A percentile compares a stretch with the other conserved stretches of the same genome.
Conservation (phyloP, 2,113 vertebrate genomes). For the Oreocharis arfaki region DNA sequence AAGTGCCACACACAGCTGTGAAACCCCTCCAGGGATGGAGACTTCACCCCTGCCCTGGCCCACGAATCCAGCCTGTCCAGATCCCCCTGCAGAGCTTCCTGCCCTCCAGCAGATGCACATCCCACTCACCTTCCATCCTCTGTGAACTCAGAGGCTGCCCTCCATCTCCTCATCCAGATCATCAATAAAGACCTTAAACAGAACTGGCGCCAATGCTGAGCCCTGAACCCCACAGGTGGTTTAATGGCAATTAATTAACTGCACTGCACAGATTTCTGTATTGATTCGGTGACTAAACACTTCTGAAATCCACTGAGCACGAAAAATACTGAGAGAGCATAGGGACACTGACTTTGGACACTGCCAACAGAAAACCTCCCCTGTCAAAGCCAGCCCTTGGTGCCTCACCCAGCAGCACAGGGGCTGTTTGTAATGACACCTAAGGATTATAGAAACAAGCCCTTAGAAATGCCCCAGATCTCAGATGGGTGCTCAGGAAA, state of each 20-base stretch:
- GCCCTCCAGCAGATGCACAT: background rate
- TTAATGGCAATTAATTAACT: background rate
- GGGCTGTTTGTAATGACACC: no score
- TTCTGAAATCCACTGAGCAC: background rate
- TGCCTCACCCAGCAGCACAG: background rate
- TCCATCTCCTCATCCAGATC: background rate
- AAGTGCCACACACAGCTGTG: accelerated
- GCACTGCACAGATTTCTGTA: background rate
- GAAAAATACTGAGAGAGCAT: background rate
- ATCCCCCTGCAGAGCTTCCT: background rate
- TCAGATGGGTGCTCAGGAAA: background rate
- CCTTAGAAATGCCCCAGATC: background rate
- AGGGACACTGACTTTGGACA: background rate
- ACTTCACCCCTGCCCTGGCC: background rate
- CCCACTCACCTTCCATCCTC: background rate
- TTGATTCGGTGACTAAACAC: background rate
- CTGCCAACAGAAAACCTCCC: background rate
- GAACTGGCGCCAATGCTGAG: background rate
- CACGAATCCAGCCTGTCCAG: background rate
- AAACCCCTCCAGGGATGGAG: background rate
- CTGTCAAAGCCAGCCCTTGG: background rate
- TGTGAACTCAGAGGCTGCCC: background rate
- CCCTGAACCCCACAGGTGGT: background rate
- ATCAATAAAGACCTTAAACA: background rate
- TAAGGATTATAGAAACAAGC: background rate